phyloP scores from a whole-genome alignment of 2,113 vertebrate genomes.

The Dipodomys spectabilis region DNA sequence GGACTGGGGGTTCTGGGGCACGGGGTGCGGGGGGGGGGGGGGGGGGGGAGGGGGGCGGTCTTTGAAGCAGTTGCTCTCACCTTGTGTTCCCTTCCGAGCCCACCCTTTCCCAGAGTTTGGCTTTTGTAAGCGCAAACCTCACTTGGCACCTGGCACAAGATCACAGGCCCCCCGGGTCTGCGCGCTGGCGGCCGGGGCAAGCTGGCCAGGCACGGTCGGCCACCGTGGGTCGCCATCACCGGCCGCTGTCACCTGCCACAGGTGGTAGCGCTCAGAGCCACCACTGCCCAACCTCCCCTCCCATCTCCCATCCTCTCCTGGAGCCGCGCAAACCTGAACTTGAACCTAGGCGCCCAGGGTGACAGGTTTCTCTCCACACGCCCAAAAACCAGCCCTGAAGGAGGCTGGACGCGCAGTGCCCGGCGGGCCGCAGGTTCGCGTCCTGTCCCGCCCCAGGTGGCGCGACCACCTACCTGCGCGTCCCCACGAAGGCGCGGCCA shows the following conservation, averaged over 20 bases:
- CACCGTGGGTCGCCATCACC: no score
- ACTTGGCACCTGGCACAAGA: no score
- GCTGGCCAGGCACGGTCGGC: neutral
- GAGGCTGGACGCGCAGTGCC: no score
- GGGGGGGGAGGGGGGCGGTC: neutral
- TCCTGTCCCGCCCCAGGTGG: neutral
- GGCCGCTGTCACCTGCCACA: accelerated
- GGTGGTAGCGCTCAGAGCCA: neutral
- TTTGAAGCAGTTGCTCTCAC: neutral
- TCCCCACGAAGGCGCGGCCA: neutral
- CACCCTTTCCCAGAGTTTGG: neutral
- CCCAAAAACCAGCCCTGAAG: no score
- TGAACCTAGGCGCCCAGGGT: no score
- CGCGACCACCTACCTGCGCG: slow-evolving; percentile 48
- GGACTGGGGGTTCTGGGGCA: neutral
- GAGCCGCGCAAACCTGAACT: neutral
- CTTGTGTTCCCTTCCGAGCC: neutral
- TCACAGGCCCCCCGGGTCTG: neutral
- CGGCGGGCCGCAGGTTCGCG: neutral
- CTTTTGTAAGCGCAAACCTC: neutral
- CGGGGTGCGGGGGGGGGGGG: no score
- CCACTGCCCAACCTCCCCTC: accelerated
- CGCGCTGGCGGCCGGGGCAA: accelerated
- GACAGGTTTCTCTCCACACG: no score
- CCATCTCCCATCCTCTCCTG: no score